Evolutionary conservation across 2,113 vertebrate genomes (phyloP), one percentile per base, ranked within the genome.

Genomic region (Anolis carolinensis): DNA sequence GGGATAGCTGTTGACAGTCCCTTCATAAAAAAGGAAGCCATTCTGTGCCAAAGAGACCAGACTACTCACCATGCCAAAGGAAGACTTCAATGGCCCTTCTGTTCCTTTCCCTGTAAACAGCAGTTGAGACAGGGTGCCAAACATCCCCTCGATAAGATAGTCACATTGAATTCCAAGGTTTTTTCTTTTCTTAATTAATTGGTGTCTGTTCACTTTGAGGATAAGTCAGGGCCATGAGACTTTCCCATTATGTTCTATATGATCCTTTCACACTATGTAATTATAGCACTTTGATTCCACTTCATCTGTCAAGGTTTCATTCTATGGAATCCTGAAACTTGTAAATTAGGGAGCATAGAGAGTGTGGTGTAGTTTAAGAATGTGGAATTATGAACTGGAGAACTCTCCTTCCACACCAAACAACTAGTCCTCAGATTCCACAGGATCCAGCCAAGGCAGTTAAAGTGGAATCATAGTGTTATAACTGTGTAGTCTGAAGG

Each of bases 81-180:
- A 73, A 9, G 71, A 71, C 23, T 63, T 88, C 82, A 84, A 84
- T 88, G 72, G 48, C 34, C 39, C n/a, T 84, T 88, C 87, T 84
- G 82, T 80, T 59, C 62, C 82, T 0, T 70, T 52, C 59, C 25
- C 30, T 75, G 77, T 70, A 44, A 81, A 76, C 48, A 84, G 71
- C 32, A 32, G 32, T 44, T 75, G 82, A 80, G 59, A 84, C 76
- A 67, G 30, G 62, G 59, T 16, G 59, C 32, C 63, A 62, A 52
- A 52, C 82, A 52, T 79, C 68, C 86, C 32, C n/a, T 5, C 20
- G 39, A 71, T 50, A 65, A 78, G 52, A 65, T 21, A 55, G 62
- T 39, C 39, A 23, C 82, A 2, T 14, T 74, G n/a, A 21, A 52
- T 83, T 74, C 72, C 52, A 77, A 62, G 73, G 18, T 71, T 25